Conservation (phyloP, 2,797 vertebrate species). For the Buceros bicornis region DNA sequence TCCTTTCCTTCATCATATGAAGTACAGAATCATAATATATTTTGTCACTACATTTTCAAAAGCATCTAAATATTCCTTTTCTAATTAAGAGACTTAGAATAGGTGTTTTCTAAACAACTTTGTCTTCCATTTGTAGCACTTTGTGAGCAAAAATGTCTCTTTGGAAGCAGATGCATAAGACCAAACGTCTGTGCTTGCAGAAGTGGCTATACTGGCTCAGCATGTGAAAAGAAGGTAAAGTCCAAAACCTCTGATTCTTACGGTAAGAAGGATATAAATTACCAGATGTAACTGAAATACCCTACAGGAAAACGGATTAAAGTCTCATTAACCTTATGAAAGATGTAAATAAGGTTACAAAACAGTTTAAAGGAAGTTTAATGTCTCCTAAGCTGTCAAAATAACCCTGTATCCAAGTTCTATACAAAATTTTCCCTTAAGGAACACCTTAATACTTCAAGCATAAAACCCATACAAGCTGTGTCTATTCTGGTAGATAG, state of each 20-base stretch:
- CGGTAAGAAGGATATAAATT: not conserved
- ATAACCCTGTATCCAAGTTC: not conserved
- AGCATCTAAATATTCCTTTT: not conserved
- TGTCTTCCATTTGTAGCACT: conserved; percentile 23
- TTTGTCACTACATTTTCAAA: not conserved
- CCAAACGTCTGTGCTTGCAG: conserved; percentile 47
- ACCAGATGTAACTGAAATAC: not conserved
- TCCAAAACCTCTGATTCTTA: not conserved
- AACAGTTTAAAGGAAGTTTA: not conserved
- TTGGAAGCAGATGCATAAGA: conserved; percentile 77
- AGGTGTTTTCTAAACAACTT: not conserved
- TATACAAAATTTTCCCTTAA: not conserved
- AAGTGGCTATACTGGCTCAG: conserved; percentile 6
- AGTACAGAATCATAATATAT: not conserved
- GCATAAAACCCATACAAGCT: not conserved
- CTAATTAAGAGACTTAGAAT: not conserved
- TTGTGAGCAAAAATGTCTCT: conserved; percentile 79
- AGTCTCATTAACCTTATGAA: not conserved
- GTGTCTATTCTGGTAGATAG: not conserved
- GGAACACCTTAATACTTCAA: not conserved
- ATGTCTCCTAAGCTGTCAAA: not conserved
- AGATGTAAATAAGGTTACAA: not conserved
- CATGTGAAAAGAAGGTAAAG: conserved; percentile 75
- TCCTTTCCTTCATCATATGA: not conserved
- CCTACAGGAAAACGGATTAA: not conserved